Conservation (phyloP, 2,888 invertebrate species). For the Drosophila colorata region DNA sequence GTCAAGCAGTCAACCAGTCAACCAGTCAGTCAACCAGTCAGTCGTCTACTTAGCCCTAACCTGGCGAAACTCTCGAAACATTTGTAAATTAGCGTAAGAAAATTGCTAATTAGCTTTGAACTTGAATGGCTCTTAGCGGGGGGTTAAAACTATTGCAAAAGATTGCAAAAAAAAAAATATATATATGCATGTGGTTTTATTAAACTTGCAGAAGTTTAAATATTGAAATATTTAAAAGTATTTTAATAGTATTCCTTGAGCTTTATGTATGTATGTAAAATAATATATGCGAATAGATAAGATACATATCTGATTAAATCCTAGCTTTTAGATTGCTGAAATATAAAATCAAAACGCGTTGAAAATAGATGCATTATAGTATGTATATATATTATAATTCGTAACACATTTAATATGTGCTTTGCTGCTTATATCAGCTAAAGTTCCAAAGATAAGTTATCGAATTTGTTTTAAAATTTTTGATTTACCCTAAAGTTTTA, state of each 20-base stretch:
- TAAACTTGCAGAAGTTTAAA: neutral
- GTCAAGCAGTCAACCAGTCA: slow-evolving; percentile 12
- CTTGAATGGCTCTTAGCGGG: slow-evolving; percentile 25
- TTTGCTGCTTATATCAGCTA: no score
- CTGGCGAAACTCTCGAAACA: slow-evolving; percentile 21
- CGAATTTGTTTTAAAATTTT: no score
- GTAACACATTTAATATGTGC: no score
- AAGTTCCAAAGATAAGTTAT: no score
- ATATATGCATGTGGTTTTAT: neutral
- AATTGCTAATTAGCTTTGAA: slow-evolving; percentile 52
- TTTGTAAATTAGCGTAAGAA: slow-evolving; percentile 43
- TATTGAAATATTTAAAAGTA: neutral
- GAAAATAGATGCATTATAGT: no score
- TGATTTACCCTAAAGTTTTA: no score
- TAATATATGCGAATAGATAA: no score
- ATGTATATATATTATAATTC: no score
- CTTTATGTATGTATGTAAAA: neutral
- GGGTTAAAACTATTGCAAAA: neutral
- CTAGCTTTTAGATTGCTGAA: no score
- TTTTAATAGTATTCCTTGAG: neutral
- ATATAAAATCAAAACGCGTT: no score
- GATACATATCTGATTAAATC: no score
- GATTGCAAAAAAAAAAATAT: neutral
- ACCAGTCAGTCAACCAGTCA: slow-evolving; percentile 16
- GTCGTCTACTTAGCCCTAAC: slow-evolving; percentile 9